These are phyloP conservation scores for Athripsodes cinereus DNA, from an alignment of 2,888 invertebrate genomes.

Conservation along the genomic window DNA sequence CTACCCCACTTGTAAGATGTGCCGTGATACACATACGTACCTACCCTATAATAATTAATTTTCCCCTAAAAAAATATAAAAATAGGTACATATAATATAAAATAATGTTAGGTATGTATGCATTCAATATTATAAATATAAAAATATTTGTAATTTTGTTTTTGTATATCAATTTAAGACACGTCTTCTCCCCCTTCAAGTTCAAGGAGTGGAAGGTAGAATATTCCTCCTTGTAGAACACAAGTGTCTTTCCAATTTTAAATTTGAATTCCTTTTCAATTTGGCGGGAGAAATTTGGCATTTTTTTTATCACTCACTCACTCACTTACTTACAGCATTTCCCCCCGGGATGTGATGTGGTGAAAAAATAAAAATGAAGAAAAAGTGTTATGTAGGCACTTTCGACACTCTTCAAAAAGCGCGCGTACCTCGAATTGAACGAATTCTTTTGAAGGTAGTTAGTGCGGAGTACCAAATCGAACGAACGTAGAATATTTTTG, in stretches of 20 bases:
- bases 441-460: too few species aligned
- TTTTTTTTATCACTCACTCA: background rate
- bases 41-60: too few species aligned
- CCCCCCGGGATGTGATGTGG: background rate
- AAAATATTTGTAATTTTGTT: background rate
- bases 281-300: conserved; percentile 1
- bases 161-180: conserved; percentile 1
- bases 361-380: background rate
- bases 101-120: too few species aligned
- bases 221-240: background rate
- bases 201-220: background rate
- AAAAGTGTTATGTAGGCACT: conserved; percentile 2
- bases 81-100: too few species aligned
- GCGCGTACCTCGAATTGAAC: too few species aligned
- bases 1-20: too few species aligned
- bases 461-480: too few species aligned
- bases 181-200: background rate
- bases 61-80: too few species aligned
- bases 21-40: too few species aligned
- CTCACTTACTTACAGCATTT: background rate
- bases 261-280: conserved; percentile 2
- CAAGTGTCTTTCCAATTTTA: conserved; percentile 1
- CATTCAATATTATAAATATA: too few species aligned
- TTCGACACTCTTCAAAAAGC: background rate
- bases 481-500: too few species aligned